Base-by-base conservation (phyloP, 2,113 vertebrate genomes). In the Orcinus orca region DNA sequence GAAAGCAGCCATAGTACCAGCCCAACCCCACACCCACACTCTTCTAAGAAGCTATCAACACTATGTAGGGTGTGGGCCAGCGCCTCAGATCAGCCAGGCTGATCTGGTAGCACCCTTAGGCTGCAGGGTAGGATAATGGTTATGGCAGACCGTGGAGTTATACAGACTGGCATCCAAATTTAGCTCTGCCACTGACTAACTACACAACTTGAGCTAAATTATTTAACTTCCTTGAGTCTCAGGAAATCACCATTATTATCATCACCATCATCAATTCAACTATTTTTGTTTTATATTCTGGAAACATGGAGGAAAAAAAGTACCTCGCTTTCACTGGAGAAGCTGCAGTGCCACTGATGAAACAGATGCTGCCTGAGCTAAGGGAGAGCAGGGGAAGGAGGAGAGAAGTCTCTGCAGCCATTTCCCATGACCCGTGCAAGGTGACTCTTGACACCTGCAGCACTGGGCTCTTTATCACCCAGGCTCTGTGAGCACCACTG, bases 401-500 rank as follows among this genome's bases (percentile, higher is more conserved):
- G 5, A 70, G n/a, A 60, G 55, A 55, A 36, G 29, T 8, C 29
- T 68, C 47, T 47, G 29, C 18, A 14, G 36, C 14, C 33, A 38
- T 63, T 11, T 21, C 7, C 4, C 12, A 29, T 12, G 47, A 5
- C 31, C 38, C 50, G 3, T 20, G 38, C 5, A 26, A 41, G 15
- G 20, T 3, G 0, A 38, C 25, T 53, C 0, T 5, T 11, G 29
- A 77, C 81, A 44, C 36, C 23, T 3, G 5, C 4, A 17, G 26
- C 17, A 1, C 3, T 5, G 29, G 29, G 26, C 77, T 55, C 50
- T 12, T 17, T 38, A 6, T 2, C 33, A 1, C 14, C 29, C 11
- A 3, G 25, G 74, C 31, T 41, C 63, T 41, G 25, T 6, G 53
- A 71, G 41, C 15, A 62, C 50, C 50, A 4, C 12, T 1, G 7